A percentile compares a stretch with the other conserved stretches of the same genome.
These are phyloP conservation scores for Athene noctua DNA, from an alignment of 2,113 vertebrate species.

Conservation along the genomic window DNA sequence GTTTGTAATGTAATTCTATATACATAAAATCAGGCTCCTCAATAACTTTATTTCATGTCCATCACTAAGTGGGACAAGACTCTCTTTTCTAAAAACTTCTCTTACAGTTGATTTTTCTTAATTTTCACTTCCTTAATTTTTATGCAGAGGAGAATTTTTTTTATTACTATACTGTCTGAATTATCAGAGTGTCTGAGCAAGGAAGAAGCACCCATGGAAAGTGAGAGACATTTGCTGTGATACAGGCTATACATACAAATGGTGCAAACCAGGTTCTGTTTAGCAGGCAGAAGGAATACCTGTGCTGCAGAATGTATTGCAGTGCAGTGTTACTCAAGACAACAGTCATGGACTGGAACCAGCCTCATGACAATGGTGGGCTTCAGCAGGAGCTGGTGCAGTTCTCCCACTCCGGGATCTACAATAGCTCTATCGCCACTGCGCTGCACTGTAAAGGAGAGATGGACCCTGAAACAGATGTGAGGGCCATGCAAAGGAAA, in stretches of 20 bases:
- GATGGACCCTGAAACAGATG: neutral
- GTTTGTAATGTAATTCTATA: neutral
- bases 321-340: neutral
- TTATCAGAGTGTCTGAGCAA: neutral
- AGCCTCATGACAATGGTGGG: neutral
- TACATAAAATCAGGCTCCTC: neutral
- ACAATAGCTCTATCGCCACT: neutral
- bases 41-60: neutral
- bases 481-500: neutral
- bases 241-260: too few relatives aligned
- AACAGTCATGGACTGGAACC: neutral
- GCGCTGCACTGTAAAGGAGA: neutral
- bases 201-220: neutral
- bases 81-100: neutral
- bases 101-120: neutral
- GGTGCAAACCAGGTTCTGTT: neutral
- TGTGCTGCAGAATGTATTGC: neutral
- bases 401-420: neutral
- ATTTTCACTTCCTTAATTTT: neutral
- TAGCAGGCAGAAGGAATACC: neutral
- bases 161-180: neutral
- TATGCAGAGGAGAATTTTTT: neutral
- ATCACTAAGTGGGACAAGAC: neutral
- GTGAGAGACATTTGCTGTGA: neutral
- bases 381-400: neutral